These are phyloP conservation scores for Chrysina gloriosa DNA, from an alignment of 2,888 invertebrate species.

Conservation along the genomic window DNA sequence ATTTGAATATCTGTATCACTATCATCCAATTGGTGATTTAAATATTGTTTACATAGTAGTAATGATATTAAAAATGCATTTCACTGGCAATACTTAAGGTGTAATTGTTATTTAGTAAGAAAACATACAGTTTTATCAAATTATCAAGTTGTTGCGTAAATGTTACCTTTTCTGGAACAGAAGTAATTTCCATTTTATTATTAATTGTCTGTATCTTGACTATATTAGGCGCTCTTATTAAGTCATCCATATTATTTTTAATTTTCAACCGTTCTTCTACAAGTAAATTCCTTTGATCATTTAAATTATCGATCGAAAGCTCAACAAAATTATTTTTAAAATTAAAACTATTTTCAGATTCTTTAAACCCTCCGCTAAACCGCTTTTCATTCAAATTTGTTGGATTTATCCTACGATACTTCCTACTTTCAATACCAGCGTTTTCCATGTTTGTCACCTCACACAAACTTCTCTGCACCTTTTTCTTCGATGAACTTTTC, in stretches of 20 bases:
- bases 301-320: conserved; percentile 41
- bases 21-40: conserved; percentile 47
- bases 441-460: conserved; percentile 38
- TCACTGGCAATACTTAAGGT: conserved; percentile 76
- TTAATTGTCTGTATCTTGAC: conserved; percentile 13
- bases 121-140: conserved; percentile 70
- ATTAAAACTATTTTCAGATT: conserved; percentile 56
- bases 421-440: conserved; percentile 49
- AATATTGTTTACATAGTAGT: conserved; percentile 68
- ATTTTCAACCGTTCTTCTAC: conserved; percentile 53
- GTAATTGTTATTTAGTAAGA: conserved; percentile 71
- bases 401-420: conserved; percentile 68
- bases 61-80: conserved; percentile 77
- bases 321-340: conserved; percentile 49
- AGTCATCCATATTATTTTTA: conserved; percentile 14
- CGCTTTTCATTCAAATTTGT: conserved; percentile 61
- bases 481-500: conserved; percentile 54
- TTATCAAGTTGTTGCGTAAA: conserved; percentile 68
- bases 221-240: conserved; percentile 8
- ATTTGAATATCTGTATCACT: conserved; percentile 19
- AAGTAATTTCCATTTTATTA: conserved; percentile 59
- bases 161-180: conserved; percentile 66
- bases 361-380: conserved; percentile 47
- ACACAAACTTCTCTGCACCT: conserved; percentile 44
- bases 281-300: conserved; percentile 49